Base-by-base conservation (phyloP, 2,113 vertebrate species). In the Oxygymnocypris stewartii region DNA sequence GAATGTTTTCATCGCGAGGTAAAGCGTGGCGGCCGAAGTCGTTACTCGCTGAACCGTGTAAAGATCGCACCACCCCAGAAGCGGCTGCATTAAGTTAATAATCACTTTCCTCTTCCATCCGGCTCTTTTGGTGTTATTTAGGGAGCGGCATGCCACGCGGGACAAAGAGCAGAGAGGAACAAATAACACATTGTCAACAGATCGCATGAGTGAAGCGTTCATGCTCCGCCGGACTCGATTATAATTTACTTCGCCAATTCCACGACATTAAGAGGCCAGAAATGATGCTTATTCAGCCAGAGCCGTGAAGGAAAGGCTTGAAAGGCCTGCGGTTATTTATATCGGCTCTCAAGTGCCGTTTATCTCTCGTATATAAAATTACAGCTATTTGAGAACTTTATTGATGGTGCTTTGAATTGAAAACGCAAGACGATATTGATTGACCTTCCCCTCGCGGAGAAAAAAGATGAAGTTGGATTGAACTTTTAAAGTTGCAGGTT, bases 161-260 rank as follows among this genome's bases (percentile, higher is more conserved):
- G 89, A 92, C 92, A 93, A 93, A 94, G 89, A 90, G 88, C 79
- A 85, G 47, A 89, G 90, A 90, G 84, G 86, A 82, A 91, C 89
- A 93, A 92, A 92, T 88, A 89, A 89, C 88, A 86, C 89, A 74
- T 87, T 89, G 91, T 88, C 88, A 91, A 92, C 89, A 90, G 91
- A 93, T 89, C 92, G 92, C 89, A 89, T 92, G 91, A 90, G 89
- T 44, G 49, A 91, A 87, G 91, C 88, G 90, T 93, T 93, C 90
- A 94, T 91, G 93, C 92, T 91, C 88, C 85, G 35, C 87, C 93
- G 91, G 90, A 94, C 92, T 93, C 92, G 93, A 93, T 94, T 93
- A 94, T 91, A 91, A 92, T 92, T 91, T 90, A 91, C 87, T 91
- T 77, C 47, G 11, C 69, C 87, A 74, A 91, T 89, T 93, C 89